Evolutionary conservation across 2,888 invertebrate genomes (phyloP), one percentile per base, ranked within the genome.

Genomic region (Actias luna): DNA sequence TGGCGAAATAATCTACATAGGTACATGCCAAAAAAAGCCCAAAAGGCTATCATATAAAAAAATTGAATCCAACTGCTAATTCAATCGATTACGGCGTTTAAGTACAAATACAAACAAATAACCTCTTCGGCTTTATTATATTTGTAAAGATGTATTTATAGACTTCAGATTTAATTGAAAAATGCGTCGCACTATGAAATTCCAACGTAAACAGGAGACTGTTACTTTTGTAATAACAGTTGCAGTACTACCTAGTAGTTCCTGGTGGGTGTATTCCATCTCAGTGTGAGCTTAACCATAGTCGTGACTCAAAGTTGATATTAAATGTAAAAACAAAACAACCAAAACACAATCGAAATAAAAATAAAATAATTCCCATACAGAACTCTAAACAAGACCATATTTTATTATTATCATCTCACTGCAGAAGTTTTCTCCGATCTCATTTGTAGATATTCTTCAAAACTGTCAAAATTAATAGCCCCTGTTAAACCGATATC

Each of bases 391-490:
- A 55, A 55, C 55, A 55, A 55, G 55, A 29, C 55, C 27, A 55
- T 55, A 55, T 55, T 29, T 55, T 55, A 55, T 55, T 27, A 55
- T 50, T 29, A 55, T n/a, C 33, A 27, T 57, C 39, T 35, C 25
- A 57, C 52, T 55, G 55, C 55, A 55, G 29, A 31, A 57, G 61
- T 57, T 46, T 57, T 57, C 33, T 57, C 42, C 57, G 69, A 61
- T 68, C 61, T 62, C 61, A 55, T 64, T 63, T 36, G 59, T 50
- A 63, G 63, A 67, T 65, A 67, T 67, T 64, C 63, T 46, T 67
- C 63, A 67, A 69, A 68, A 68, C 61, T 65, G 65, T 72, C 67
- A 65, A 70, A 73, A 69, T 69, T 73, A 71, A 71, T 65, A 62
- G 16, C 63, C 60, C 29, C 50, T 62, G 64, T 71, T 68, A 70